Conservation (phyloP, 2,888 invertebrate species). For the Megalurothrips usitatus region DNA sequence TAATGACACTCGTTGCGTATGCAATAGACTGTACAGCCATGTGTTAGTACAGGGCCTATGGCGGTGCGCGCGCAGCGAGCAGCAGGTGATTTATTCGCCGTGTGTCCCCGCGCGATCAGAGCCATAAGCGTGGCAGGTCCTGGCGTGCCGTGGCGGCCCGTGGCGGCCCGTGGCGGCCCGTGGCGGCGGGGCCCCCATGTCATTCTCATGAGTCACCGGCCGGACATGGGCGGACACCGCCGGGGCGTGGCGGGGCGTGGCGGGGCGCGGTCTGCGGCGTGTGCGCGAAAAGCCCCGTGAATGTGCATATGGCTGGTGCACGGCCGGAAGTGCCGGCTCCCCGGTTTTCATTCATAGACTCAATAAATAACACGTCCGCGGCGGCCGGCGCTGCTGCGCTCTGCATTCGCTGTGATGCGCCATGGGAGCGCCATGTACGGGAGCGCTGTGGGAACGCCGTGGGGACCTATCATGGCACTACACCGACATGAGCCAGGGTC, state of each 20-base stretch:
- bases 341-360: conserved; percentile 1
- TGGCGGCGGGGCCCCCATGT: background rate
- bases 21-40: too few species aligned
- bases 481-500: too few species aligned
- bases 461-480: too few species aligned
- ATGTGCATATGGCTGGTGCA: background rate
- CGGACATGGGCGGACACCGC: background rate
- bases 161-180: too few species aligned
- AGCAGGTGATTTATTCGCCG: background rate
- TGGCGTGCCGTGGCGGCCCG: too few species aligned
- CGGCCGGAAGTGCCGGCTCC: background rate
- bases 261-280: background rate
- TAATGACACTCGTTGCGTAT: too few species aligned
- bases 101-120: background rate
- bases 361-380: background rate
- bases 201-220: background rate
- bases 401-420: too few species aligned
- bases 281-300: background rate
- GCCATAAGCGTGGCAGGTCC: background rate
- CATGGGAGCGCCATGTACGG: too few species aligned
- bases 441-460: too few species aligned
- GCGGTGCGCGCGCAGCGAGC: background rate
- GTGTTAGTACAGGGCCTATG: too few species aligned
- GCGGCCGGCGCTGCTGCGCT: background rate
- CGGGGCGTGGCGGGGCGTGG: background rate